Percentiles rank a stretch among this genome's conserved stretches.
Evolutionary conservation across 2,888 invertebrate species (phyloP).

Genomic region (Calameuta pallipes): DNA sequence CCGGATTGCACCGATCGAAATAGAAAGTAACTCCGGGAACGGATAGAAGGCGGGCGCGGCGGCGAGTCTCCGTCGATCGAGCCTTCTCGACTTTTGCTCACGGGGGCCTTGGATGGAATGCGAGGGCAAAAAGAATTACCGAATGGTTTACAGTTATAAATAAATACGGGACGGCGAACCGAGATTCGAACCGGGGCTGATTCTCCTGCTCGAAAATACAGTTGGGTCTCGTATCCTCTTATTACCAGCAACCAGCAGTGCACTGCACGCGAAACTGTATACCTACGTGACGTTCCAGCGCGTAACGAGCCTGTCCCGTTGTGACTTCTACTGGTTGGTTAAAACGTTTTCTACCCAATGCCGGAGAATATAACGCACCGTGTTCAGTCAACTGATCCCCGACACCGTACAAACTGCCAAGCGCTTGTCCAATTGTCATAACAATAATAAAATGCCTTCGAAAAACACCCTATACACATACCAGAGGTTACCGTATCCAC

Average conservation of each 20-base stretch:
- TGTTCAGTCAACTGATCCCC: not conserved
- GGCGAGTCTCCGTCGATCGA: slow-evolving; percentile 35
- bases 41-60: not conserved
- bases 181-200: slow-evolving; percentile 1
- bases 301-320: not conserved
- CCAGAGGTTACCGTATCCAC: not conserved
- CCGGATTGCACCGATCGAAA: slow-evolving; percentile 46
- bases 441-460: not conserved
- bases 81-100: slow-evolving; percentile 24
- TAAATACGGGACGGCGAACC: slow-evolving; percentile 36
- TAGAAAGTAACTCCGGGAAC: slow-evolving; percentile 43
- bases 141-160: slow-evolving; percentile 45
- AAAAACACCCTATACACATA: not conserved
- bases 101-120: slow-evolving; percentile 58
- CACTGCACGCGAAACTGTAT: not conserved
- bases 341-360: not conserved
- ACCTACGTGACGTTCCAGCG: not conserved
- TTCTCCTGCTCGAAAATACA: not conserved
- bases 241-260: not conserved
- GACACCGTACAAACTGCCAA: not conserved
- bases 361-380: not conserved
- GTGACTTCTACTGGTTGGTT: not conserved
- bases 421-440: not conserved
- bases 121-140: slow-evolving; percentile 50
- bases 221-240: not conserved